These are phyloP conservation scores for Leptodactylus fuscus DNA, from an alignment of 2,113 vertebrate genomes.

Conservation along the genomic window DNA sequence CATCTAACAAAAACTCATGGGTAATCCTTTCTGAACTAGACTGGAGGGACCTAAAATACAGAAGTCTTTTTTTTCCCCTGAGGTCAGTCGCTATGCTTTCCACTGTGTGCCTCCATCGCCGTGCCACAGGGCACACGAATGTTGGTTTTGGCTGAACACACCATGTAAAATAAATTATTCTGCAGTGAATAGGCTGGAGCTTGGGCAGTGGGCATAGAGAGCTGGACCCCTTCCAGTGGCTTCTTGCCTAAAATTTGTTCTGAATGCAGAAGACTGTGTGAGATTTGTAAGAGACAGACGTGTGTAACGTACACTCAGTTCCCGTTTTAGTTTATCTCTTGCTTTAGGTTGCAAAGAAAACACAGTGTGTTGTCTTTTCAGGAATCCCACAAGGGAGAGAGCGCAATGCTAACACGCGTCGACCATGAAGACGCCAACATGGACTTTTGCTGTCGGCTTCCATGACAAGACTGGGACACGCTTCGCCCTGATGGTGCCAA, in stretches of 20 bases:
- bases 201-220: slow-evolving; percentile 76
- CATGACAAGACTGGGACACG: slow-evolving; percentile 11
- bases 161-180: slow-evolving; percentile 78
- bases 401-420: not conserved
- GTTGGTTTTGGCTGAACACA: slow-evolving; percentile 77
- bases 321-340: slow-evolving; percentile 67
- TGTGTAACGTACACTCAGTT: slow-evolving; percentile 64
- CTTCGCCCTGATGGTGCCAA: not conserved
- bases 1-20: not conserved
- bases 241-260: slow-evolving; percentile 77
- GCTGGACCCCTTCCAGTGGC: slow-evolving; percentile 78
- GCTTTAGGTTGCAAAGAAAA: slow-evolving; percentile 57
- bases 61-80: slow-evolving; percentile 63
- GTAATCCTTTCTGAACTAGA: not conserved
- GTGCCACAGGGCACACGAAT: slow-evolving; percentile 71
- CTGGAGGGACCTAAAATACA: slow-evolving; percentile 66
- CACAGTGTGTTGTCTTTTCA: slow-evolving; percentile 52
- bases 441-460: slow-evolving; percentile 32
- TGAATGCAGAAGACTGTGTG: slow-evolving; percentile 69
- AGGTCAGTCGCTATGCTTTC: slow-evolving; percentile 70
- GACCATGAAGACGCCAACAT: slow-evolving; percentile 19
- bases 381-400: slow-evolving; percentile 25
- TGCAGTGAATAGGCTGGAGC: slow-evolving; percentile 76
- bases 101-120: slow-evolving; percentile 71
- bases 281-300: slow-evolving; percentile 75